Percentiles rank a stretch among this genome's conserved stretches.
Evolutionary conservation across 2,113 vertebrate species (phyloP).

Genomic region (Macquaria ambigua): DNA sequence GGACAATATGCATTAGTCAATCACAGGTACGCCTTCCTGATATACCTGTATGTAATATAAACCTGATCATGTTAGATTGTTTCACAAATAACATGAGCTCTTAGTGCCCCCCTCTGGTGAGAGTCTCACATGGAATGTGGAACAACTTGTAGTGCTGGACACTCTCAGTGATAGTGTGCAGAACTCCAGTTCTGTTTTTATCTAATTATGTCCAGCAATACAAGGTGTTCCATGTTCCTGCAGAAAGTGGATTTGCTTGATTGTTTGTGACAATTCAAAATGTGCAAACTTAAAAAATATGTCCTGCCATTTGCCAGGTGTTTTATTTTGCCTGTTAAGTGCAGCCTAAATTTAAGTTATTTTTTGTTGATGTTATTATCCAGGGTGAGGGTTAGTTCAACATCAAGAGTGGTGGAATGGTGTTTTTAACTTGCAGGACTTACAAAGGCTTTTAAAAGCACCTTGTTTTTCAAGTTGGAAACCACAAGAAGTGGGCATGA

Average conservation of each 20-base stretch:
- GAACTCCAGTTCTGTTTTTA: not conserved
- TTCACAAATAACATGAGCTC: not conserved
- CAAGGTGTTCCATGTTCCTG: constrained; percentile 1
- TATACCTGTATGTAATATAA: constrained; percentile 2
- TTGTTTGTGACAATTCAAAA: constrained; percentile 12
- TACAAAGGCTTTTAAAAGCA: not conserved
- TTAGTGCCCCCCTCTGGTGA: constrained; percentile 53
- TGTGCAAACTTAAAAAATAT: not conserved
- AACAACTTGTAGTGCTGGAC: constrained; percentile 6
- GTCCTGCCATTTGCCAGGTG: not conserved
- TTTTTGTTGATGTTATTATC: not conserved
- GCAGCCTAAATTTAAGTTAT: not conserved
- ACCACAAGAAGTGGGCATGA: not conserved
- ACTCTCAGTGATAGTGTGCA: not conserved
- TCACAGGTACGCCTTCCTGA: not conserved
- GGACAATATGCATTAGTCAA: not conserved
- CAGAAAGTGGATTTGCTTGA: not conserved
- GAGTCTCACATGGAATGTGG: not conserved
- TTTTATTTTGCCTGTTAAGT: constrained; percentile 7
- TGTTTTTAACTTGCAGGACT: not conserved
- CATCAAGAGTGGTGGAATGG: not conserved
- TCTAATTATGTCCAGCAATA: not conserved
- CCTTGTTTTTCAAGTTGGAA: constrained; percentile 18
- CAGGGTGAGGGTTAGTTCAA: not conserved
- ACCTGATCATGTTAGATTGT: not conserved